Percentiles rank a stretch among this genome's conserved stretches.
These are phyloP conservation scores for Octonoba sinensis DNA, from an alignment of 2,888 invertebrate genomes.

Conservation along the genomic window DNA sequence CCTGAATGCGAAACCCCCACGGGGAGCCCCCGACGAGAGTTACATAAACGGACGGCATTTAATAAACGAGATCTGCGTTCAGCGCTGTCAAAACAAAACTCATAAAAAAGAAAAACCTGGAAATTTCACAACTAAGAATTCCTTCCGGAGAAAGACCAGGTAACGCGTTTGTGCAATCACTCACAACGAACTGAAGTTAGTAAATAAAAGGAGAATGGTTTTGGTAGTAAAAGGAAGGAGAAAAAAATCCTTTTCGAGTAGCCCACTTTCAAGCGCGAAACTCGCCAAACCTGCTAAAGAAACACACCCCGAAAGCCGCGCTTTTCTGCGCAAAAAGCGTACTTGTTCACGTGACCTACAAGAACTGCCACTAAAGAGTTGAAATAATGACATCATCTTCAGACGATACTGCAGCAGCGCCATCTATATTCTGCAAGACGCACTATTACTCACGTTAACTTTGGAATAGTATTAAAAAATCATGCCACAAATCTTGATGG, in stretches of 20 bases:
- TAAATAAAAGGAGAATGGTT: conserved; percentile 45
- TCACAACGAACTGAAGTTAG: conserved; percentile 36
- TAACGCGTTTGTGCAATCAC: neutral
- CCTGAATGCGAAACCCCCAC: conserved; percentile 66
- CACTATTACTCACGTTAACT: too few species aligned
- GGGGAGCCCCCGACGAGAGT: conserved; percentile 66
- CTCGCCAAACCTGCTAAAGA: conserved; percentile 59
- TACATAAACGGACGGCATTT: conserved; percentile 43
- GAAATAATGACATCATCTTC: neutral
- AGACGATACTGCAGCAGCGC: too few species aligned
- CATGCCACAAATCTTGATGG: too few species aligned
- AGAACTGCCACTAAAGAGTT: neutral
- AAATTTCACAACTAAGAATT: neutral
- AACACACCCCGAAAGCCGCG: conserved; percentile 31
- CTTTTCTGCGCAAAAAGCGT: conserved; percentile 42
- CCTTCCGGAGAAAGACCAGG: neutral
- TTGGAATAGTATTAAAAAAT: too few species aligned
- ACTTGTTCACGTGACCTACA: conserved; percentile 46
- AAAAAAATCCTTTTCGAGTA: conserved; percentile 46
- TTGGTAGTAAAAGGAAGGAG: conserved; percentile 14
- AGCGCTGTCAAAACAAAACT: too few species aligned
- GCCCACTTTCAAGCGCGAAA: conserved; percentile 45
- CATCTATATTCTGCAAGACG: too few species aligned
- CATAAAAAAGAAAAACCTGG: neutral
- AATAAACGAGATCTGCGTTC: neutral